These are phyloP conservation scores for Lutraria rhynchaena DNA, from an alignment of 1,140 invertebrate genomes.

Conservation along the genomic window DNA sequence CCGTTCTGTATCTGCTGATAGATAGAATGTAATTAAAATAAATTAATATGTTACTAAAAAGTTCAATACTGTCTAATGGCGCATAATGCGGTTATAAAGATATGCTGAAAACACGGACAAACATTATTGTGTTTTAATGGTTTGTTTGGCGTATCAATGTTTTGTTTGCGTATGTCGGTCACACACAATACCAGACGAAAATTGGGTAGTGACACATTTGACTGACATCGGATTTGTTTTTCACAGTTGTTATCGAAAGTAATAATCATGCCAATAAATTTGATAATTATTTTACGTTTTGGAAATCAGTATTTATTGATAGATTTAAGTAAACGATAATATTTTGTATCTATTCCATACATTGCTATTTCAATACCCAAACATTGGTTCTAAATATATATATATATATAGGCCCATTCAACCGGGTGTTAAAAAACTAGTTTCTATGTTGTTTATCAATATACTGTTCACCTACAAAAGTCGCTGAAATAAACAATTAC, in stretches of 20 bases:
- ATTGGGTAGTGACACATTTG: slow-evolving; percentile 42
- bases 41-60: no score
- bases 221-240: neutral
- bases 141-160: slow-evolving; percentile 20
- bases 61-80: no score
- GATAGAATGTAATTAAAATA: no score
- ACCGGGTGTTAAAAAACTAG: no score
- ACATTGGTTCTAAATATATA: neutral
- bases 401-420: no score
- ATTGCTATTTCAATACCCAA: neutral
- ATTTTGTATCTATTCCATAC: neutral
- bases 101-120: no score
- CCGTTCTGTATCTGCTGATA: no score
- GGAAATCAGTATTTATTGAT: neutral
- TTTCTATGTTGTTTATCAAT: no score
- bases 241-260: slow-evolving; percentile 27
- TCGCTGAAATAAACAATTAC: no score
- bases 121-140: slow-evolving; percentile 15
- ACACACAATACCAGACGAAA: slow-evolving; percentile 30
- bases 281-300: neutral
- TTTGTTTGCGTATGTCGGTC: neutral
- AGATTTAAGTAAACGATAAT: neutral
- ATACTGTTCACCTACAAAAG: no score
- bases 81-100: no score
- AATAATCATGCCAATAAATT: slow-evolving; percentile 26